Percentiles rank a stretch among this genome's conserved stretches.
phyloP scores from a whole-genome alignment of 1,140 invertebrate species.

The Lutraria rhynchaena region DNA sequence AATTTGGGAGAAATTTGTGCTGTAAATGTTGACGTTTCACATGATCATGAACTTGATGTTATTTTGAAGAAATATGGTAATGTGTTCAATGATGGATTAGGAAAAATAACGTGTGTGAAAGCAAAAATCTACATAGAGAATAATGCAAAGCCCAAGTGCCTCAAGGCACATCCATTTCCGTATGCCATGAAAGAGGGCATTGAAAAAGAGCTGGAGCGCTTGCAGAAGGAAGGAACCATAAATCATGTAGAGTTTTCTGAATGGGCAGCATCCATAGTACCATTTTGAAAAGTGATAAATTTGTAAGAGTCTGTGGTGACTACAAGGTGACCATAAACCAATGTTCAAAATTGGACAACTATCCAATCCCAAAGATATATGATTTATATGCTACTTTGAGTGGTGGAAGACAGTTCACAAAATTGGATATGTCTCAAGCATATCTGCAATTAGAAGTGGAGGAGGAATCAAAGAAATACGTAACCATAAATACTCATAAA shows the following conservation, averaged over 20 bases:
- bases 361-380: too few relatives aligned
- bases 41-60: background rate
- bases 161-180: constrained; percentile 61
- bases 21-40: background rate
- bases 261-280: constrained; percentile 80
- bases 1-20: too few relatives aligned
- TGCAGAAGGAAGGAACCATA: constrained; percentile 62
- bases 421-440: too few relatives aligned
- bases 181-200: constrained; percentile 62
- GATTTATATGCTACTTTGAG: too few relatives aligned
- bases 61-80: background rate
- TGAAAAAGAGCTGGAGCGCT: constrained; percentile 61
- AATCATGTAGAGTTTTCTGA: constrained; percentile 51
- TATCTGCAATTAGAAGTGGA: too few relatives aligned
- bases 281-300: constrained; percentile 75
- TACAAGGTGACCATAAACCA: constrained; percentile 79
- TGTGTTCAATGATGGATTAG: background rate
- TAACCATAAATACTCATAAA: too few relatives aligned
- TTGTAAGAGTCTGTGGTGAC: constrained; percentile 78
- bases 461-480: too few relatives aligned
- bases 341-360: too few relatives aligned
- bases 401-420: too few relatives aligned
- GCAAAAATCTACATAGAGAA: background rate
- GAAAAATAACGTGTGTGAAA: background rate
- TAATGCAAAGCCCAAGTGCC: background rate